phyloP scores from a whole-genome alignment of 2,888 invertebrate genomes.

The Habrosyne pyritoides region DNA sequence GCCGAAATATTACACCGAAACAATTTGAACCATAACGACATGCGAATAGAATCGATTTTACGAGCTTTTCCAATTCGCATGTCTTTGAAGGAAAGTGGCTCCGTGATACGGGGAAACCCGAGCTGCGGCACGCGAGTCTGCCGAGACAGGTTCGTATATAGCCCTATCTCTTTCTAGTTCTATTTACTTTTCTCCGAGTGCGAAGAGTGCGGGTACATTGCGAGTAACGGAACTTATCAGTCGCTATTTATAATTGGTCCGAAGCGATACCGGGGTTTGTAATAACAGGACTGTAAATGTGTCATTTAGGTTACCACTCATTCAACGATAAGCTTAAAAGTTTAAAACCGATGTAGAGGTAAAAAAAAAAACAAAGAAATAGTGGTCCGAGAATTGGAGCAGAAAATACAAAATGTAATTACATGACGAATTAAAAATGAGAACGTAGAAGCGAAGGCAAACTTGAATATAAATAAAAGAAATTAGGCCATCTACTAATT shows the following conservation, averaged over 20 bases:
- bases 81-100: constrained; percentile 55
- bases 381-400: background rate
- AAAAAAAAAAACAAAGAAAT: background rate
- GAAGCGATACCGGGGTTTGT: constrained; percentile 53
- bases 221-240: constrained; percentile 70
- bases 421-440: background rate
- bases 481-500: background rate
- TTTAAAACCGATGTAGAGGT: background rate
- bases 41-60: background rate
- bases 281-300: constrained; percentile 55
- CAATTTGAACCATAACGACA: background rate
- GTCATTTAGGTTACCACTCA: constrained; percentile 44
- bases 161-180: constrained; percentile 40
- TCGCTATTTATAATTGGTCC: constrained; percentile 71
- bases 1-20: constrained; percentile 11
- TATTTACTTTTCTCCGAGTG: constrained; percentile 19
- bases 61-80: constrained; percentile 34
- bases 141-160: constrained; percentile 51
- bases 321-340: background rate
- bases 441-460: background rate
- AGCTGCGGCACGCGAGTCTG: constrained; percentile 49
- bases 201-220: constrained; percentile 35
- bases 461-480: background rate
- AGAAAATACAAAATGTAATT: background rate
- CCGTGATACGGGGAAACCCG: constrained; percentile 59